These are phyloP conservation scores for Volucella inanis DNA, from an alignment of 2,888 invertebrate species.

Conservation along the genomic window DNA sequence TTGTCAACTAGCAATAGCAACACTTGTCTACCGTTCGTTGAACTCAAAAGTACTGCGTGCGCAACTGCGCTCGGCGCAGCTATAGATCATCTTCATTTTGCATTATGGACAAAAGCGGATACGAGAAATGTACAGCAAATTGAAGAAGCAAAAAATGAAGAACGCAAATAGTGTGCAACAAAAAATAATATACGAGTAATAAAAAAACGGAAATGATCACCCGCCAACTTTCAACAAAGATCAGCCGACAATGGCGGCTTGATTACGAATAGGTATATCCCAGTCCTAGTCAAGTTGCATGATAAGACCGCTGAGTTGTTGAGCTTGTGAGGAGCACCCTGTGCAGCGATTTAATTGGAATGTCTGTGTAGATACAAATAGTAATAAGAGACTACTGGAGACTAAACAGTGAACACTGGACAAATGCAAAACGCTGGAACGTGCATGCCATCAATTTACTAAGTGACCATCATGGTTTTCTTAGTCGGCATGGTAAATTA, in stretches of 20 bases:
- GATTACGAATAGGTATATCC: neutral
- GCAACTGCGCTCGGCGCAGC: conserved; percentile 9
- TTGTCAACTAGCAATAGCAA: conserved; percentile 53
- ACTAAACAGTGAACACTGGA: conserved; percentile 34
- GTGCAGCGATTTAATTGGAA: conserved; percentile 48
- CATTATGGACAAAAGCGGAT: conserved; percentile 2
- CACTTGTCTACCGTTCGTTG: conserved; percentile 51
- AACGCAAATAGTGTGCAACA: conserved; percentile 7
- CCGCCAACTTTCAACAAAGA: conserved; percentile 21
- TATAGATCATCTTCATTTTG: conserved; percentile 40
- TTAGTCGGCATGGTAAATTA: conserved; percentile 44
- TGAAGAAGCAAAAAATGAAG: conserved; percentile 1
- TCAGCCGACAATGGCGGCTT: neutral
- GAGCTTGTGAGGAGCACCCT: neutral
- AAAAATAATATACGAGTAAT: neutral
- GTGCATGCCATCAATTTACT: conserved; percentile 26
- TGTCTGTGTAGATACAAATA: conserved; percentile 38
- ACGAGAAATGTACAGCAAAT: conserved; percentile 1
- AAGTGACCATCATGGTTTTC: conserved; percentile 26
- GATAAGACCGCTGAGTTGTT: conserved; percentile 23
- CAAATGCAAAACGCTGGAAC: conserved; percentile 40
- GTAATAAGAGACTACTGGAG: conserved; percentile 24
- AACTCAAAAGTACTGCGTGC: conserved; percentile 38
- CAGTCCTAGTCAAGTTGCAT: neutral
- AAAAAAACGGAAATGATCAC: conserved; percentile 49